Evolutionary conservation across 1,140 invertebrate genomes (phyloP).

Genomic region (Dufourea novaeangliae): DNA sequence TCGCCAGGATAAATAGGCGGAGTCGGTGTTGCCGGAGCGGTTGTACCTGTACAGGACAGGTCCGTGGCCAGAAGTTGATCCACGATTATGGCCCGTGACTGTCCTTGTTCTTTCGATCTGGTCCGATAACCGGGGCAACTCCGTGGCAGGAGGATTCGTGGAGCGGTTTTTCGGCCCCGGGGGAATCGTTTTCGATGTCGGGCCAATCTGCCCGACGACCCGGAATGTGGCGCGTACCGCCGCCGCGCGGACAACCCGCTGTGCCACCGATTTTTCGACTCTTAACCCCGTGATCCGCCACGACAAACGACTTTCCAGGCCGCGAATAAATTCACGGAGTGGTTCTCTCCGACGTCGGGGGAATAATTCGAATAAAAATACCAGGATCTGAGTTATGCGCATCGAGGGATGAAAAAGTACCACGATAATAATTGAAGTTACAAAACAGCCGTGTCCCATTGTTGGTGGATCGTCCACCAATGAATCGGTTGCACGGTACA

Average conservation of each 20-base stretch:
- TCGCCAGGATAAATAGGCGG: conserved; percentile 56
- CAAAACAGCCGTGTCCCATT: not conserved
- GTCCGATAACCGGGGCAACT: conserved; percentile 65
- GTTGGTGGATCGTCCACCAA: not conserved
- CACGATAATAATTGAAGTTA: conserved; percentile 13
- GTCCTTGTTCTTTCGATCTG: conserved; percentile 71
- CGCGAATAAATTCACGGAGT: conserved; percentile 23
- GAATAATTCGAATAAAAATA: conserved; percentile 27
- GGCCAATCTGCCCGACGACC: conserved; percentile 48
- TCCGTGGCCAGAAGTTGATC: conserved; percentile 74
- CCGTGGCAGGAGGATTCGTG: conserved; percentile 34
- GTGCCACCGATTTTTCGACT: conserved; percentile 59
- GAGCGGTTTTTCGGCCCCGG: conserved; percentile 64
- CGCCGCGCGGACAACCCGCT: conserved; percentile 52
- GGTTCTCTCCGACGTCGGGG: not conserved
- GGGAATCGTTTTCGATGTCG: conserved; percentile 72
- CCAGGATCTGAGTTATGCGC: not conserved
- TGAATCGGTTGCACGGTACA: not conserved
- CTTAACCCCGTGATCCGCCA: conserved; percentile 50
- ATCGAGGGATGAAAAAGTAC: not conserved
- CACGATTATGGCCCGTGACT: conserved; percentile 73
- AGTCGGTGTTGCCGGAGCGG: conserved; percentile 45
- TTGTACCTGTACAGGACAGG: conserved; percentile 55
- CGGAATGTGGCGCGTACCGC: conserved; percentile 52
- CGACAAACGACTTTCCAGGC: conserved; percentile 35